Evolutionary conservation across 2,888 invertebrate genomes (phyloP).

Genomic region (Drosophila paracracens): DNA sequence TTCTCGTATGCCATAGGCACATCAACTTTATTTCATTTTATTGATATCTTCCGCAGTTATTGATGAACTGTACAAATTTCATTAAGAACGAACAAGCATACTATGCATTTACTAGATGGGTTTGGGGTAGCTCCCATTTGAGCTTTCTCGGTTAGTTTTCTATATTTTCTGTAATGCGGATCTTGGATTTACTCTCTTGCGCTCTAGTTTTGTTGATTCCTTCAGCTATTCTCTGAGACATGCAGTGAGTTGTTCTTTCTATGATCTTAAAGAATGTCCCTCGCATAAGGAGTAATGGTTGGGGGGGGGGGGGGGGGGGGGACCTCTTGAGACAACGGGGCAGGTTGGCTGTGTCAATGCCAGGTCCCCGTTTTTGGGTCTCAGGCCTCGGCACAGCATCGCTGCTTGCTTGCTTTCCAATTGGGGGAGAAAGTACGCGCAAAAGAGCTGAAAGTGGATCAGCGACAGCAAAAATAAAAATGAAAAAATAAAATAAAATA

Average conservation of each 20-base stretch:
- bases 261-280: constrained; percentile 26
- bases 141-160: neutral
- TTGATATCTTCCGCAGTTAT: neutral
- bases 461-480: constrained; percentile 53
- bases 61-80: neutral
- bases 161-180: neutral
- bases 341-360: constrained; percentile 34
- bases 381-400: constrained; percentile 22
- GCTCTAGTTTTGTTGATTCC: neutral
- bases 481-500: constrained; percentile 43
- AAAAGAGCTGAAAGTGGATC: constrained; percentile 79
- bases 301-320: neutral
- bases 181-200: neutral
- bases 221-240: neutral
- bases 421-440: constrained; percentile 79
- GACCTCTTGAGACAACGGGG: constrained; percentile 10
- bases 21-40: neutral
- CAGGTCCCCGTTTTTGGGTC: constrained; percentile 34
- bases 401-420: constrained; percentile 71
- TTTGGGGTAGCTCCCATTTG: neutral
- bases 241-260: neutral
- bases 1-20: neutral
- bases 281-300: constrained; percentile 12
- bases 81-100: neutral
- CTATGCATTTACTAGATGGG: neutral